A percentile compares a stretch with the other conserved stretches of the same genome.
These are phyloP conservation scores for Athene cunicularia DNA, from an alignment of 2,113 vertebrate genomes.

Conservation along the genomic window DNA sequence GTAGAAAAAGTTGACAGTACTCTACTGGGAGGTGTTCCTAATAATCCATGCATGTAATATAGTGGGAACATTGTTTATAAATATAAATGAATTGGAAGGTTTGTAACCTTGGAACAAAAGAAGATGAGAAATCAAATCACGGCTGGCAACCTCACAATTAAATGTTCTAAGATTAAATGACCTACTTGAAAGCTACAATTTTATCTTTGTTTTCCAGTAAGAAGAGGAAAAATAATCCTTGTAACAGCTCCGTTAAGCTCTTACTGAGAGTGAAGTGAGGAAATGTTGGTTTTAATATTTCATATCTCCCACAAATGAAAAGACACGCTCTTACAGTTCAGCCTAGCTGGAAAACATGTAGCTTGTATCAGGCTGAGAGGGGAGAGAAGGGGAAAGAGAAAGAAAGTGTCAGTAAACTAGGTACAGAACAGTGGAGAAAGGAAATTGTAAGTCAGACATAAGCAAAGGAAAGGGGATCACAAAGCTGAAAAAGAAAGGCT, in stretches of 20 bases:
- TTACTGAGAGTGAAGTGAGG: background rate
- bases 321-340: background rate
- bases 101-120: constrained; percentile 76
- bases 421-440: background rate
- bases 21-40: constrained; percentile 71
- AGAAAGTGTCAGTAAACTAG: background rate
- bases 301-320: constrained; percentile 41
- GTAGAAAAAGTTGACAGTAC: constrained; percentile 68
- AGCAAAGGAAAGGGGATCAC: background rate
- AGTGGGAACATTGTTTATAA: constrained; percentile 74
- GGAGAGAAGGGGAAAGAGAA: background rate
- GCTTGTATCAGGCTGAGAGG: background rate
- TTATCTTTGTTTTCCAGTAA: constrained; percentile 74
- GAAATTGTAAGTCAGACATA: background rate
- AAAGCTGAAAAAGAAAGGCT: background rate
- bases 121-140: constrained; percentile 67
- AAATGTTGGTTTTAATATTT: constrained; percentile 54
- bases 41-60: constrained; percentile 74
- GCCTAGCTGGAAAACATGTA: background rate
- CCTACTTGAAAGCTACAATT: constrained; percentile 71
- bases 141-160: constrained; percentile 66
- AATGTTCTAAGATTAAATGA: constrained; percentile 65
- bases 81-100: constrained; percentile 74
- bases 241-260: constrained; percentile 32
- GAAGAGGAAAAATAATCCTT: constrained; percentile 44